phyloP scores from a whole-genome alignment of 92 coral and sea anemone genomes.

The Diadumene lineata region DNA sequence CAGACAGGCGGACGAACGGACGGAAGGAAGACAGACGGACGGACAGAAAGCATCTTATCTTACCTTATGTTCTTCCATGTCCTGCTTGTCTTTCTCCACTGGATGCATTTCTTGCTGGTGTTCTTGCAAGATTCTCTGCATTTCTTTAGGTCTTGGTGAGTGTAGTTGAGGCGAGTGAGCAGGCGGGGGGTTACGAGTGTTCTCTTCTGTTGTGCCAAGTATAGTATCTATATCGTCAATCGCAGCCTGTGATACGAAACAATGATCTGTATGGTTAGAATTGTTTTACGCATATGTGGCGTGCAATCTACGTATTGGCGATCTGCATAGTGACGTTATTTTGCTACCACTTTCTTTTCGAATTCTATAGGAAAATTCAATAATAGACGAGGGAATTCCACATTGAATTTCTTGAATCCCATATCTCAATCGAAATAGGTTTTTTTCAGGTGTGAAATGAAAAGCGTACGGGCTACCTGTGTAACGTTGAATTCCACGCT shows the following conservation, averaged over 20 bases:
- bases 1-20: neutral
- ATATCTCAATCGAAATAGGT: too few species aligned
- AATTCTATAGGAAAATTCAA: too few species aligned
- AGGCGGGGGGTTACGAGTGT: slow-evolving; percentile 66
- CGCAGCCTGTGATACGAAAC: slow-evolving; percentile 57
- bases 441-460: too few species aligned
- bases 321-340: too few species aligned
- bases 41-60: neutral
- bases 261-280: neutral
- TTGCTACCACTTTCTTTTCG: too few species aligned
- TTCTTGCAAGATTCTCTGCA: slow-evolving; percentile 89
- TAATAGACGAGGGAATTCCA: too few species aligned
- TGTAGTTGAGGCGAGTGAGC: slow-evolving; percentile 88
- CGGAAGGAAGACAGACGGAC: neutral
- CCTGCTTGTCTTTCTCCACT: slow-evolving; percentile 75
- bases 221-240: slow-evolving; percentile 91
- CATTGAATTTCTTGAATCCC: too few species aligned
- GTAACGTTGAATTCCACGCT: too few species aligned
- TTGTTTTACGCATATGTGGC: too few species aligned
- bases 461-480: too few species aligned
- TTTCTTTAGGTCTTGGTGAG: slow-evolving; percentile 96
- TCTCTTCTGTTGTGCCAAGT: slow-evolving; percentile 92
- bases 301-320: too few species aligned
- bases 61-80: slow-evolving; percentile 65
- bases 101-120: slow-evolving; percentile 86